These are phyloP conservation scores for Physocephala rufipes DNA, from an alignment of 2,888 invertebrate species.

Conservation along the genomic window DNA sequence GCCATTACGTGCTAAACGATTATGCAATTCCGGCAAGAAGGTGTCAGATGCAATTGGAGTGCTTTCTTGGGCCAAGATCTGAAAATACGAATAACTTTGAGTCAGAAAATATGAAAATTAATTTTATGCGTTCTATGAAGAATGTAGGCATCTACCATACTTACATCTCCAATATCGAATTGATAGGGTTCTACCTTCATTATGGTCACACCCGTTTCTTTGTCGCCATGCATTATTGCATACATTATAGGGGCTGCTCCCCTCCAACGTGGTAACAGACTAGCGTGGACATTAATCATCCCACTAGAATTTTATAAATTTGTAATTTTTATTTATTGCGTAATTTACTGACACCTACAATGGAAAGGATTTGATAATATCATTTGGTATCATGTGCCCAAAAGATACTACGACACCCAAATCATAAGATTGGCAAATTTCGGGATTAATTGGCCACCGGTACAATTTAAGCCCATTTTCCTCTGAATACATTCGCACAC, in stretches of 20 bases:
- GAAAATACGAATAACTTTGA: constrained; percentile 18
- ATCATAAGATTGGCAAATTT: constrained; percentile 71
- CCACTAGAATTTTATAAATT: constrained; percentile 70
- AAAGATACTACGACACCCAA: constrained; percentile 93
- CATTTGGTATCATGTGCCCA: constrained; percentile 86
- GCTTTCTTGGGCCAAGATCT: constrained; percentile 68
- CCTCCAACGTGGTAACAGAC: constrained; percentile 89
- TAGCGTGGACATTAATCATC: constrained; percentile 93
- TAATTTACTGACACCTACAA: constrained; percentile 71
- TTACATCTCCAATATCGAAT: constrained; percentile 80
- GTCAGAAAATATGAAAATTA: not conserved
- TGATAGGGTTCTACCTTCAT: constrained; percentile 85
- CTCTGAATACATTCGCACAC: constrained; percentile 75
- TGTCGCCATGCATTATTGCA: constrained; percentile 84
- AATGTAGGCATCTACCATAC: constrained; percentile 40
- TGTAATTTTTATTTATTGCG: not conserved
- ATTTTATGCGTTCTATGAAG: not conserved
- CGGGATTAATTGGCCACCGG: constrained; percentile 72
- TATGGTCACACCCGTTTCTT: constrained; percentile 82
- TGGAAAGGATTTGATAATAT: constrained; percentile 80
- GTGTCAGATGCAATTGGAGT: constrained; percentile 70
- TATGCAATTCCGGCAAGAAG: constrained; percentile 73
- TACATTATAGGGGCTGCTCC: constrained; percentile 93
- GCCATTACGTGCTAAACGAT: constrained; percentile 74
- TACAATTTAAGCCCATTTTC: constrained; percentile 71